Base-by-base conservation (phyloP, 2,113 vertebrate species). In the Heloderma charlesbogerti region DNA sequence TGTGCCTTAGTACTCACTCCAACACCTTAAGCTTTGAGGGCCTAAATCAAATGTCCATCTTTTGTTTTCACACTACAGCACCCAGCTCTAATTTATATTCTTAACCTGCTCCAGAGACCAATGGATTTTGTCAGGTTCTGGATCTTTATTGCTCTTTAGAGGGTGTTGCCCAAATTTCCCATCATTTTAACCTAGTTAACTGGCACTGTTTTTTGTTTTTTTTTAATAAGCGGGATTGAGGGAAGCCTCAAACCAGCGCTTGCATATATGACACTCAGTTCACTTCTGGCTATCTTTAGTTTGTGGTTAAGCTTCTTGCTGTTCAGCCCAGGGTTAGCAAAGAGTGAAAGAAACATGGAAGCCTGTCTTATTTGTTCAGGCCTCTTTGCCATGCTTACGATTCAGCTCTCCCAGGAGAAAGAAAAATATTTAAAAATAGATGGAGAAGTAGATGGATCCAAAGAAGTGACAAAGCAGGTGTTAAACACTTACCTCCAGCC, bases 261-360 rank as follows among this genome's bases (percentile, higher is more conserved):
- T 86, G 18, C 75, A 67, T 63, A 31, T 43, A 60, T 8, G 63
- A 31, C 25, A 57, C 60, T 60, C 22, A 34, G n/a, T 45, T 69
- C 0, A 34, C 8, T 13, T 67, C 40, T 60, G 0, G 3, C 29
- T 51, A 7, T 86, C 71, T 96, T 79, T 94, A 60, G 22, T 79
- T 72, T 88, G 48, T 94, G 82, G 60, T 79, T 86, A 88, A 63
- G 51, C 45, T 72, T 67, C 57, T 91, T 54, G 40, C 90, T 77
- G 79, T 93, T 40, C 89, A 51, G 86, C n/a, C 7, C 54, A 9
- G 48, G 78, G 37, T 69, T 48, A 81, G 90, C 67, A n/a, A 79
- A 6, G 81, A 0, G 74, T 74, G 82, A 91, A 69, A 92, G 87
- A 92, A 87, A 27, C 13, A 20, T 16, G 66, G 89, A 66, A 45